These are phyloP conservation scores for Chiloscyllium punctatum DNA, from an alignment of 2,797 vertebrate species.

Conservation along the genomic window DNA sequence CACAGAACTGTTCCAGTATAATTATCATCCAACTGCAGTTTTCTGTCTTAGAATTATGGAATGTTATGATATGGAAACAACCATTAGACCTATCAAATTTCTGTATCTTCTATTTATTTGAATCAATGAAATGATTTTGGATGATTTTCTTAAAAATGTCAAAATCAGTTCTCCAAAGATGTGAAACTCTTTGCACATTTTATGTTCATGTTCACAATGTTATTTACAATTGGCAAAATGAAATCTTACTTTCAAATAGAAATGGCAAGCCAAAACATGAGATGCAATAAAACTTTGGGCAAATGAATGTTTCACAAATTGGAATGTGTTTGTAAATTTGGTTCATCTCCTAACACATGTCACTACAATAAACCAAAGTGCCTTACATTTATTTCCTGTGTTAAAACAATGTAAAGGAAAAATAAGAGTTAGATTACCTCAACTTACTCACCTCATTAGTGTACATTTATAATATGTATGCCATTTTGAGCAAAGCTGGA, in stretches of 20 bases:
- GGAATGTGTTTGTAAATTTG: neutral
- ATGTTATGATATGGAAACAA: neutral
- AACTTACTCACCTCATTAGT: neutral
- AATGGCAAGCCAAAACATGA: neutral
- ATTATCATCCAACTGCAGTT: neutral
- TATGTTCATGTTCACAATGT: neutral
- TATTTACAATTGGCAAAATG: neutral
- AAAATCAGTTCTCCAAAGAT: neutral
- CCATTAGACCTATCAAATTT: neutral
- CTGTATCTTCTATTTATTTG: neutral
- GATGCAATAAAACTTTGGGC: neutral
- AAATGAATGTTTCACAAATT: neutral
- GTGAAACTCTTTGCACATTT: neutral
- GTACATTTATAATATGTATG: neutral
- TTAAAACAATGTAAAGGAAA: neutral
- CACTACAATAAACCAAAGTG: neutral
- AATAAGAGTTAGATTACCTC: neutral
- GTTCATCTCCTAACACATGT: neutral
- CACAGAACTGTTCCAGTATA: neutral
- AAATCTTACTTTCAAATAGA: neutral
- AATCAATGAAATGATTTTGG: neutral
- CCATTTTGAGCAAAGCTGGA: neutral
- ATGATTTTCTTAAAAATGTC: neutral
- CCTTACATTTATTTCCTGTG: neutral
- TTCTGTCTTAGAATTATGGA: neutral